Evolutionary conservation across 64 coral and sea anemone genomes (phyloP), one percentile per base, ranked within the genome.

Genomic region (Acropora yongei): DNA sequence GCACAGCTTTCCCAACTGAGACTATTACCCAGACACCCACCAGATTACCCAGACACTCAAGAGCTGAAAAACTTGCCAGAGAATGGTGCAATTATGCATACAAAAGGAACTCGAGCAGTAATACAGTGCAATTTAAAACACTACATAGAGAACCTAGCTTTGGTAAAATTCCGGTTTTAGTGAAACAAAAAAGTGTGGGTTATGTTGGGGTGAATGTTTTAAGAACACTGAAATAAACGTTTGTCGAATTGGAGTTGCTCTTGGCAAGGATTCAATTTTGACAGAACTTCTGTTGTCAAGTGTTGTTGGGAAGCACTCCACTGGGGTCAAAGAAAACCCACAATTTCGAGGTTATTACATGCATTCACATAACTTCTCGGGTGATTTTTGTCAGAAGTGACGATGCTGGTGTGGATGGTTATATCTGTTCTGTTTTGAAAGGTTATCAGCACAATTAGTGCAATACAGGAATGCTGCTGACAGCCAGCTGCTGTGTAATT

Each of bases 351-450:
- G 51, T 55, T 0, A 88, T 89, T 41, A 46, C 40, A 40, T 89
- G 87, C 49, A 53, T n/a, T 49, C 47, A 77, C 30, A 89, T 89
- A 78, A 57, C 50, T 72, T 68, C 87, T 41, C 48, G 75, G 78
- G 47, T 89, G 49, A 57, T 30, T 30, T 30, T 30, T 30, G 30
- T 30, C 30, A 30, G 30, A 30, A 30, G 30, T 30, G 30, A 30
- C 30, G 30, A 30, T 30, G 30, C 30, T 30, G 30, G 30, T 30
- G 30, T 30, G 30, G 0, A 30, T 30, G 87, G 87, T 55, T 89
- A 89, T 89, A 51, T 89, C n/a, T 89, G 73, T 89, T 77, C 87
- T 57, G 50, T 78, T 61, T 57, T 89, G 53, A 89, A 76, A 78
- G 78, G 87, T 42, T 89, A 89, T 76, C 87, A 89, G 75, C 87